phyloP scores from a whole-genome alignment of 2,113 vertebrate genomes.

The Symphodus melops region DNA sequence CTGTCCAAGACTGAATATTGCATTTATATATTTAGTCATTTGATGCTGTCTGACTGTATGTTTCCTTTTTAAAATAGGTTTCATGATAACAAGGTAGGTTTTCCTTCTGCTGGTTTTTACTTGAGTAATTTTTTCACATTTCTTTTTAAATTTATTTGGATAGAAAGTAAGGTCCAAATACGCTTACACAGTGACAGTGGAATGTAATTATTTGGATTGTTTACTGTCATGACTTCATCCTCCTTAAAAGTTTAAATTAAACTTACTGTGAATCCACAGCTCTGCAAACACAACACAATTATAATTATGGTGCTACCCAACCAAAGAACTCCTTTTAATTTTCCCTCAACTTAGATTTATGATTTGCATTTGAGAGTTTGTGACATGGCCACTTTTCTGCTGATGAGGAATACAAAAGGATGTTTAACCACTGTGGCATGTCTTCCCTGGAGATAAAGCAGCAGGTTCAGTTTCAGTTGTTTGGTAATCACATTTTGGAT shows the following conservation, averaged over 20 bases:
- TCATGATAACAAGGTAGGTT: background rate
- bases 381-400: too few species aligned
- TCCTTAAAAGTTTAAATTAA: slow-evolving; percentile 20
- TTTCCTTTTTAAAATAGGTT: background rate
- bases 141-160: background rate
- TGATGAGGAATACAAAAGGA: background rate
- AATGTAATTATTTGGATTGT: slow-evolving; percentile 41
- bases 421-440: background rate
- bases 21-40: background rate
- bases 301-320: background rate
- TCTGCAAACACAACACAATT: slow-evolving; percentile 8
- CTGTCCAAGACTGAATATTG: background rate
- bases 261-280: background rate
- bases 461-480: background rate
- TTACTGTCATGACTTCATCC: slow-evolving; percentile 42
- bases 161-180: background rate
- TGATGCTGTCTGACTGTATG: background rate
- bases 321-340: background rate
- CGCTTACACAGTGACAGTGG: slow-evolving; percentile 18
- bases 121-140: background rate
- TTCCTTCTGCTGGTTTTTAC: background rate
- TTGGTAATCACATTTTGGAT: slow-evolving; percentile 7
- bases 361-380: background rate
- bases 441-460: background rate
- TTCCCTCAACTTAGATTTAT: background rate